A percentile compares a stretch with the other conserved stretches of the same genome.
These are phyloP conservation scores for Corydoras maculifer DNA, from an alignment of 2,113 vertebrate genomes.

Conservation along the genomic window DNA sequence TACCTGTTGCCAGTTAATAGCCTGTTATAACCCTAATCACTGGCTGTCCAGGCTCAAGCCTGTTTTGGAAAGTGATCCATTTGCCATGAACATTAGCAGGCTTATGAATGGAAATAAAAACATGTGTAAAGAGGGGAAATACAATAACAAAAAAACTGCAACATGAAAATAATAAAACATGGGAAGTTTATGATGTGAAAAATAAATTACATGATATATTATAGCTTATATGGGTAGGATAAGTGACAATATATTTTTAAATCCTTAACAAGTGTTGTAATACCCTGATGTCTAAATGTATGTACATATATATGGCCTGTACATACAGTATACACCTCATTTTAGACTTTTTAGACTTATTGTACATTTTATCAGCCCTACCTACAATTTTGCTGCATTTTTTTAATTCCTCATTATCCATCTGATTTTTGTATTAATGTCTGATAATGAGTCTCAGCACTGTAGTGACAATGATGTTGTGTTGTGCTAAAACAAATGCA, in stretches of 20 bases:
- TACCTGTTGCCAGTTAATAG: constrained; percentile 14
- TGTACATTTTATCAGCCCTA: no score
- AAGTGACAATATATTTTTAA: not conserved
- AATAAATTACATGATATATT: not conserved
- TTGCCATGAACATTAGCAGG: not conserved
- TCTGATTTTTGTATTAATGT: no score
- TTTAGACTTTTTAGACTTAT: no score
- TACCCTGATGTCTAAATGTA: no score
- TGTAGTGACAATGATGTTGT: no score
- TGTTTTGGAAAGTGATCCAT: constrained; percentile 6
- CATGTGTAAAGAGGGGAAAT: not conserved
- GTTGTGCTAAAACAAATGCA: no score
- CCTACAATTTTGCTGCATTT: no score
- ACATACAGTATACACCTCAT: no score
- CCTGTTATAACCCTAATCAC: constrained; percentile 14
- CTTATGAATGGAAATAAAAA: not conserved
- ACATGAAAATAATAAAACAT: not conserved
- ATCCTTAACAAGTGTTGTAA: no score
- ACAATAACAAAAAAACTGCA: not conserved
- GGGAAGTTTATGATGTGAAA: not conserved
- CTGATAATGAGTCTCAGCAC: no score
- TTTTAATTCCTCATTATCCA: no score
- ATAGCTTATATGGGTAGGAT: not conserved
- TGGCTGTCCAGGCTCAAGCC: constrained; percentile 15
- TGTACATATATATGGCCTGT: no score